Conservation (phyloP, 2,113 vertebrate genomes). For the Platichthys stellatus region DNA sequence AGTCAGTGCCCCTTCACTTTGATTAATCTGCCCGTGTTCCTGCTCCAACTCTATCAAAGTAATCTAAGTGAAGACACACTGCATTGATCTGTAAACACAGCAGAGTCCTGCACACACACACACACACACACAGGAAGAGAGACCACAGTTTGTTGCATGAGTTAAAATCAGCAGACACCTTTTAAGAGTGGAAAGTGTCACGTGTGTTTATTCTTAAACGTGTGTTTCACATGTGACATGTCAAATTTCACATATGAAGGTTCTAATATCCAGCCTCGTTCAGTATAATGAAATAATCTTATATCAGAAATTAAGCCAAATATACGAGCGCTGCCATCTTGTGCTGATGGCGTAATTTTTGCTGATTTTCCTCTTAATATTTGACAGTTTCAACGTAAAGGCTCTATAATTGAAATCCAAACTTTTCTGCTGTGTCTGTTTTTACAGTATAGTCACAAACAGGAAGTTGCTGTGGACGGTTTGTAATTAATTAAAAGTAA, state of each 20-base stretch:
- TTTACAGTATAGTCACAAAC: neutral
- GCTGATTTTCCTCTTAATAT: neutral
- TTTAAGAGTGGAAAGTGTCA: neutral
- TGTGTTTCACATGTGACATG: too few species aligned
- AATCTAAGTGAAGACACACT: constrained; percentile 74
- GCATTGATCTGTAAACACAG: constrained; percentile 77
- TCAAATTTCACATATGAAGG: too few species aligned
- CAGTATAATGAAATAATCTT: too few species aligned
- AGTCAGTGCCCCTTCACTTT: constrained; percentile 79
- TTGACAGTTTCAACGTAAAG: too few species aligned
- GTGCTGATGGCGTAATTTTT: too few species aligned
- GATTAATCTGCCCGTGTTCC: constrained; percentile 78
- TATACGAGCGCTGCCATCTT: too few species aligned
- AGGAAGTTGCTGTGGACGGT: neutral
- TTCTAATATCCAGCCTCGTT: too few species aligned
- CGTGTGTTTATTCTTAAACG: neutral
- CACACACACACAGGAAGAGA: neutral
- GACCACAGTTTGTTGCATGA: neutral
- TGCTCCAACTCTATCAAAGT: constrained; percentile 80
- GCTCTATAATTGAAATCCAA: too few species aligned
- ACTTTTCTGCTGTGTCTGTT: too few species aligned
- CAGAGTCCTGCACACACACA: constrained; percentile 21
- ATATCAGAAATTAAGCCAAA: too few species aligned
- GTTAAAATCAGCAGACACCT: neutral
- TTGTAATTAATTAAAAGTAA: too few species aligned